phyloP scores from a whole-genome alignment of 2,113 vertebrate genomes.

The Thalassarche chlororhynchos region DNA sequence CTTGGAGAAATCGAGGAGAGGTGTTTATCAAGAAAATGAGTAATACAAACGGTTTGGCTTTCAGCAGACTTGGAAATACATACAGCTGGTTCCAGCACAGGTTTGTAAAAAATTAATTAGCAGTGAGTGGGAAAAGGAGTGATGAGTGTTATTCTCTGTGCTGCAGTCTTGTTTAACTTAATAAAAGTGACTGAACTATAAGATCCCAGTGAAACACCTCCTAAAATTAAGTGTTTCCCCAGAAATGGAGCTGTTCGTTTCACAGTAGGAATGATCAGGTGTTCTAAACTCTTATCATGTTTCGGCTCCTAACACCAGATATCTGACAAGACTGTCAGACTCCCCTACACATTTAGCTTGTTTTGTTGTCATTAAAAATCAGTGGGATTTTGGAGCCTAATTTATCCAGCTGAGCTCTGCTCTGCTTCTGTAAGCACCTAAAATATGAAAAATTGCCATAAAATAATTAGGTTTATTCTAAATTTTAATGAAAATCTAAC shows the following conservation, averaged over 20 bases:
- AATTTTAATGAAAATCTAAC: not conserved
- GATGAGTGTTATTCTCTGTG: not conserved
- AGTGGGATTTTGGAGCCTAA: not conserved
- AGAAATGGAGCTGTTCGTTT: not conserved
- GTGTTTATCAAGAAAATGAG: not conserved
- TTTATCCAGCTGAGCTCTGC: not conserved
- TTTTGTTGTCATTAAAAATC: not conserved
- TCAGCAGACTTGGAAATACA: not conserved
- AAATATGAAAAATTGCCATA: not conserved
- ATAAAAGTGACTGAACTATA: not conserved
- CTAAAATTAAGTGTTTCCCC: not conserved
- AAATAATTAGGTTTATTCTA: not conserved
- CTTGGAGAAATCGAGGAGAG: not conserved
- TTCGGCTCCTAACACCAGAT: not conserved
- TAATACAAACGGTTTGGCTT: not conserved
- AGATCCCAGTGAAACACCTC: not conserved
- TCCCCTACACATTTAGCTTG: not conserved
- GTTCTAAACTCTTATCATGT: not conserved
- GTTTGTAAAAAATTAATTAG: not conserved
- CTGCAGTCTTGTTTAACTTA: not conserved
- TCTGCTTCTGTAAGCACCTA: not conserved
- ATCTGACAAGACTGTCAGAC: not conserved
- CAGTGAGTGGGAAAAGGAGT: not conserved
- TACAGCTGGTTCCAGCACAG: not conserved
- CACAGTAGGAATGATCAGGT: not conserved